Evolutionary conservation across 2,113 vertebrate genomes (phyloP), one percentile per base, ranked within the genome.

Genomic region (Anthoscopus minutus): DNA sequence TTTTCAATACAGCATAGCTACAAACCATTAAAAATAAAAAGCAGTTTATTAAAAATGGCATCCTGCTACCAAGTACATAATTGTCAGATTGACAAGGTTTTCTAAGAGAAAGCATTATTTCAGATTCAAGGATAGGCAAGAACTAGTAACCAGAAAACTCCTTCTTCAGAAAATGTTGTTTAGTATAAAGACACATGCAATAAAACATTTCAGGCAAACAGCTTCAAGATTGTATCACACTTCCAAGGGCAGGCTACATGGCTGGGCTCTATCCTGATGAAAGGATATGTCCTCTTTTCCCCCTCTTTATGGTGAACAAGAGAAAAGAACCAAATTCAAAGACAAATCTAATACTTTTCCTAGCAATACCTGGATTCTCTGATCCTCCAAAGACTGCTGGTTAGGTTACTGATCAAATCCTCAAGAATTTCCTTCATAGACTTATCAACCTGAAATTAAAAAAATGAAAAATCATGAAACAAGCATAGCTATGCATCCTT

Each of bases 381-480:
- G 77, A 99, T 98, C 95, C 99, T 98, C 99, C 99, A 99, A 94
- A 99, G 98, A 93, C 94, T 99, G 96, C 98, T 99, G 67, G 99
- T 99, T 96, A 99, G 96, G 96, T 99, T 99, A 93, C 98, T 98
- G 91, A 99, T 96, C 69, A 99, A 98, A 97, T 99, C 99, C 81
- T 99, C 98, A 93, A 99, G 98, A 95, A 99, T 99, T 92, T 99
- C 99, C 89, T 99, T 99, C 86, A 99, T 98, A 97, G 99, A 99
- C 70, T 99, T 99, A 97, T 99, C 99, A 91, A 99, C 98, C 99
- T 99, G 76, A 70, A 91, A 70, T 94, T 57, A 95, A 61, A 97
- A 87, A 95, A 85, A 48, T 21, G 57, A 60, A 84, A 91, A 81
- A 82, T 88, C 11, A 92, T 60, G 35, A 95, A 87, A 61, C 7